phyloP scores from a whole-genome alignment of 2,888 invertebrate genomes.

The Idaea aversata region DNA sequence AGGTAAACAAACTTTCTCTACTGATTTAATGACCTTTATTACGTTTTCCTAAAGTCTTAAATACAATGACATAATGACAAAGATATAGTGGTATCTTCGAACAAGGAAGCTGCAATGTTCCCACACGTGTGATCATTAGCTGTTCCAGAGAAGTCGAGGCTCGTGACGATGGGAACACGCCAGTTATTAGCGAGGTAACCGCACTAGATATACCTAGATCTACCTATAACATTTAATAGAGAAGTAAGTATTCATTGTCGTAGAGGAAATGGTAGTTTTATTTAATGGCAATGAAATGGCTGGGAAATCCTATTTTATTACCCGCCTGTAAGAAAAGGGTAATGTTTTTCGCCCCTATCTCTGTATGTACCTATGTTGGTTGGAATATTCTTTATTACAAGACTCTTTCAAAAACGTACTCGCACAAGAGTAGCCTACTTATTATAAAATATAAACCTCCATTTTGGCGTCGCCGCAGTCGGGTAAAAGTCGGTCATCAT shows the following conservation, averaged over 20 bases:
- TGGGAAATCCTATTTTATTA: too few species aligned
- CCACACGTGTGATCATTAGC: constrained; percentile 67
- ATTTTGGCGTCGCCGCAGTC: too few species aligned
- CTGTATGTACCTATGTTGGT: too few species aligned
- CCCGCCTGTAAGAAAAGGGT: too few species aligned
- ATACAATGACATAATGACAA: background rate
- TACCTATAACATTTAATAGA: background rate
- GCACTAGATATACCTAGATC: background rate
- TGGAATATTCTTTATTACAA: too few species aligned
- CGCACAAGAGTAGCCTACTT: too few species aligned
- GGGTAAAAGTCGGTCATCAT: too few species aligned
- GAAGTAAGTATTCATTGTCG: background rate
- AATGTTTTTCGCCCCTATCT: too few species aligned
- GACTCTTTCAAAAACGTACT: too few species aligned
- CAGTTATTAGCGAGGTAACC: constrained; percentile 16
- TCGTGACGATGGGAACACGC: constrained; percentile 53
- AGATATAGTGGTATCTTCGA: constrained; percentile 14
- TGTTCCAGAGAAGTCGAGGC: constrained; percentile 55
- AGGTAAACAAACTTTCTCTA: constrained; percentile 9
- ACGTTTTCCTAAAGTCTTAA: constrained; percentile 9
- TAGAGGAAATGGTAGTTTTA: background rate
- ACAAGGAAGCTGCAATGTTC: constrained; percentile 58
- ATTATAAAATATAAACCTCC: too few species aligned
- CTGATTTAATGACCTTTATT: constrained; percentile 9
- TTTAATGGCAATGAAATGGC: too few species aligned